Base-by-base conservation (phyloP, 1,140 invertebrate genomes). In the Rhynchophorus ferrugineus region DNA sequence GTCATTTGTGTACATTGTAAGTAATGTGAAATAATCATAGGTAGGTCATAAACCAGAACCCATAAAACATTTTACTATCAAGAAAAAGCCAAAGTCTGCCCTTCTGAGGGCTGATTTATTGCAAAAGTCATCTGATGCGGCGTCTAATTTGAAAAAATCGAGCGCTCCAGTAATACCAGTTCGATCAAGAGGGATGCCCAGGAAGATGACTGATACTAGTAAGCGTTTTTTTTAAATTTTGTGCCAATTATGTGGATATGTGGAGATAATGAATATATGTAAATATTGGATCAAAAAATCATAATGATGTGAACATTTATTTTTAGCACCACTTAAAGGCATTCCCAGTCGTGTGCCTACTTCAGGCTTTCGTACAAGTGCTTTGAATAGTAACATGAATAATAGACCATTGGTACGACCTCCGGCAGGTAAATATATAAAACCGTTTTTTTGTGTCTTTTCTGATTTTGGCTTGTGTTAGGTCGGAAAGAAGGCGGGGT, bases 141-240 rank as follows among this genome's bases (percentile, higher is more conserved):
- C 87, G 14, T 87, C 79, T 24, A 95, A 90, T 71, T 73, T 91
- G 50, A 96, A 95, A 72, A 93, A 94, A 66, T 84, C 84, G 46
- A 81, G 85, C 39, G 84, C 89, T 1, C 87, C 89, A 0, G 91
- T 91, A 9, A 87, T 96, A 44, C 93, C 94, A 20, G 82, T 95
- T 0, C 75, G 91, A 63, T 91, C 89, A 33, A 77, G 94, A 66
- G 93, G 93, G 59, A 93, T 96, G 87, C 91, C 91, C 5, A 80
- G 93, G 56, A 95, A 94, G 78, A 94, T 97, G 89, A 94, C 91
- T 61, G 92, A 96, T 69, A 89, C 89, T 54, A 91, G 89, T 92
- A 76, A 81, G 75, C 14, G 36, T 33, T 22, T 6, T 18, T 44
- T 24, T 17, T 39, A 34, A 36, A 22, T 41, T 17, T 17, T 20